phyloP scores from a whole-genome alignment of 2,888 invertebrate genomes.

The Meghimatium bilineatum region DNA sequence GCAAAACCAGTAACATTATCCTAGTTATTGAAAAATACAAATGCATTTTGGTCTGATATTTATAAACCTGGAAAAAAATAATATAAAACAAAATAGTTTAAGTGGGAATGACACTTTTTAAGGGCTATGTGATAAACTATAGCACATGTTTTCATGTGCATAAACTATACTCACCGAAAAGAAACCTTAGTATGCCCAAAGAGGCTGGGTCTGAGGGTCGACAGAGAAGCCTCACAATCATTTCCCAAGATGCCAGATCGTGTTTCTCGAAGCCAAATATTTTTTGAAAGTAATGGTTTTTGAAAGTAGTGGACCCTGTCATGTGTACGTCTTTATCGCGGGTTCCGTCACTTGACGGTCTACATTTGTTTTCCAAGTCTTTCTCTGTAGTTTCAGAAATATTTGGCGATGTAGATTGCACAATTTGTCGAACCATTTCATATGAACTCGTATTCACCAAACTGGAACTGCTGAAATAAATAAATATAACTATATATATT shows the following conservation, averaged over 20 bases:
- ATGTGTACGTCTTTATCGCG: background rate
- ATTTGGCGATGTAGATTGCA: background rate
- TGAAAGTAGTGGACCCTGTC: background rate
- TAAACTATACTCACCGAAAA: conserved; percentile 83
- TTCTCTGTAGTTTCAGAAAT: background rate
- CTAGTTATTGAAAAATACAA: too few relatives aligned
- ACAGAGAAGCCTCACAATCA: conserved; percentile 91
- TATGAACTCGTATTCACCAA: background rate
- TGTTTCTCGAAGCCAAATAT: conserved; percentile 62
- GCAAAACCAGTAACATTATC: too few relatives aligned
- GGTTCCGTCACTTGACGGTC: background rate
- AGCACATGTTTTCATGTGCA: too few relatives aligned
- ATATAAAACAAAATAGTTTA: too few relatives aligned
- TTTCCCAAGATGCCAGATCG: conserved; percentile 72
- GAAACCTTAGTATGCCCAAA: conserved; percentile 86
- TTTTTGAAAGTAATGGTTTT: conserved; percentile 52
- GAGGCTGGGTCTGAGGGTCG: conserved; percentile 83
- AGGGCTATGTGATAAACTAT: too few relatives aligned
- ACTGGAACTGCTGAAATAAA: too few relatives aligned
- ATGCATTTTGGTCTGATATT: too few relatives aligned
- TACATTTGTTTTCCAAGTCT: background rate
- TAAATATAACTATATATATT: too few relatives aligned
- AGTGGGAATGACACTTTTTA: too few relatives aligned
- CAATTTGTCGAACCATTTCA: background rate
- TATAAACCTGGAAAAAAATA: too few relatives aligned